Conservation (phyloP, 2,797 vertebrate genomes). For the Chaunax sp. region DNA sequence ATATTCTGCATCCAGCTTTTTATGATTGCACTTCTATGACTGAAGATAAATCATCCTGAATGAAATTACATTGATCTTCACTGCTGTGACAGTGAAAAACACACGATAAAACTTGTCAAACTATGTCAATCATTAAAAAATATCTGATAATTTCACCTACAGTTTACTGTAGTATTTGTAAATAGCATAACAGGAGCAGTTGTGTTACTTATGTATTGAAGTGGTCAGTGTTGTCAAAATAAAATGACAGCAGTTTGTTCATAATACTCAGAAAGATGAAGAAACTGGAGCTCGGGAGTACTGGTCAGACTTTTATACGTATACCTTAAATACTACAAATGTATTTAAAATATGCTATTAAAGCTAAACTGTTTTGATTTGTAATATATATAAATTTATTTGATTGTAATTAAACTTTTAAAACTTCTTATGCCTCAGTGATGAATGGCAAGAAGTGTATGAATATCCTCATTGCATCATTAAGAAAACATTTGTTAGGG, state of each 20-base stretch:
- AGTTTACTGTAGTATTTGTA: background rate
- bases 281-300: background rate
- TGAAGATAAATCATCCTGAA: constrained; percentile 21
- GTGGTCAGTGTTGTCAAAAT: constrained; percentile 34
- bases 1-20: background rate
- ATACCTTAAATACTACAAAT: background rate
- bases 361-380: too few relatives aligned
- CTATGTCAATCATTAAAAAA: constrained; percentile 20
- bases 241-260: constrained; percentile 12
- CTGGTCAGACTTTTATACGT: background rate
- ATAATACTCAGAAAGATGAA: background rate
- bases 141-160: background rate
- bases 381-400: too few relatives aligned
- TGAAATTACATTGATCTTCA: constrained; percentile 16
- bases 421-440: background rate
- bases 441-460: too few relatives aligned
- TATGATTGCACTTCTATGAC: constrained; percentile 13
- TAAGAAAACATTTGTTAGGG: too few relatives aligned
- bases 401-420: background rate
- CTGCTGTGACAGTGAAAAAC: constrained; percentile 9
- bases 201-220: background rate
- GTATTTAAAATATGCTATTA: background rate
- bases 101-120: background rate
- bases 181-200: background rate
- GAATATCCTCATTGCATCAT: too few relatives aligned